Percentiles rank a stretch among this genome's conserved stretches.
Evolutionary conservation across 2,113 vertebrate species (phyloP).

Genomic region (Nothobranchius kuhntae): DNA sequence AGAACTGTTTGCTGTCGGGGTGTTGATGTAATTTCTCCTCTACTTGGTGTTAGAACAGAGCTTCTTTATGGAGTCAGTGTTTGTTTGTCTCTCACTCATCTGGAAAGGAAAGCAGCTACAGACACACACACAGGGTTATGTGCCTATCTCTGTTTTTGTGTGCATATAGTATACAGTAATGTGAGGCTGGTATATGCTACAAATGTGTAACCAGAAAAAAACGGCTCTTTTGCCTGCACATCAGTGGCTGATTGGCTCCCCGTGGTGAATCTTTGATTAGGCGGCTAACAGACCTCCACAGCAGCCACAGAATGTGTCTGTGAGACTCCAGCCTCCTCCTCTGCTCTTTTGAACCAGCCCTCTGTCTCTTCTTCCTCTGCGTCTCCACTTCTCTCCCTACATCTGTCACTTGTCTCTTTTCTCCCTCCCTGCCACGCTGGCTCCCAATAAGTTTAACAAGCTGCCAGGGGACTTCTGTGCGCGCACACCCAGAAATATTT

Average conservation of each 20-base stretch:
- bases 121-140: not conserved
- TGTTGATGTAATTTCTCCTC: too few relatives aligned
- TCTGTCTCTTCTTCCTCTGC: conserved; percentile 39
- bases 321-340: conserved; percentile 35
- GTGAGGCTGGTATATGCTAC: not conserved
- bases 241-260: conserved; percentile 63
- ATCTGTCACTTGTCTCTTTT: conserved; percentile 53
- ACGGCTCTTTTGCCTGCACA: conserved; percentile 28
- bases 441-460: conserved; percentile 66
- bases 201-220: conserved; percentile 7
- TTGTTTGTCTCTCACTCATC: too few relatives aligned
- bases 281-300: conserved; percentile 44
- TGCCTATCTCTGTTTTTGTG: not conserved
- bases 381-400: conserved; percentile 24
- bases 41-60: too few relatives aligned
- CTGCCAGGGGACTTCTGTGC: conserved; percentile 59
- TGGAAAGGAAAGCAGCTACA: not conserved
- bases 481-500: conserved; percentile 59
- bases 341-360: conserved; percentile 46
- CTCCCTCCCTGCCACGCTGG: conserved; percentile 34
- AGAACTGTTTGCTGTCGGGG: too few relatives aligned
- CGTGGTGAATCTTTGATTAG: conserved; percentile 63
- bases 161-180: too few relatives aligned
- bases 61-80: too few relatives aligned
- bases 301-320: conserved; percentile 34